Evolutionary conservation across 2,797 vertebrate genomes (phyloP).

Genomic region (Phataginus tetradactyla): DNA sequence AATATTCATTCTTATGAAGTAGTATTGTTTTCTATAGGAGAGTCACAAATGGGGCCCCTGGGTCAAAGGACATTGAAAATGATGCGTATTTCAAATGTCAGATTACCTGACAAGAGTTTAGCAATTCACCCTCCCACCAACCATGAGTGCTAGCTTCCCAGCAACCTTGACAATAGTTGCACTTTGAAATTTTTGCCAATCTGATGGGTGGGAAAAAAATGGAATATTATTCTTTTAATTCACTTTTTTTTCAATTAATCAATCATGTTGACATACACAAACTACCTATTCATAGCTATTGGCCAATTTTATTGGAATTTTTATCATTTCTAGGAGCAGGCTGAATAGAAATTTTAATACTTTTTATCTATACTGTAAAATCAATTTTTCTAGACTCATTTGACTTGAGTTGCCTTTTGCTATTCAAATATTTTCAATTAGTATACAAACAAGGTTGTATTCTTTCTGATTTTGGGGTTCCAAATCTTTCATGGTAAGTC

Average conservation of each 20-base stretch:
- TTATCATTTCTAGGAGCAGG: neutral
- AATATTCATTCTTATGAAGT: neutral
- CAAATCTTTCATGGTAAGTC: neutral
- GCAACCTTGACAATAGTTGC: neutral
- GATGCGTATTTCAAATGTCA: neutral
- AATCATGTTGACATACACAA: neutral
- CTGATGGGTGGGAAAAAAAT: neutral
- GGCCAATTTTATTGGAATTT: neutral
- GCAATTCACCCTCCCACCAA: neutral
- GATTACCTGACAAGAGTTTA: neutral
- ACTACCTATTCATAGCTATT: neutral
- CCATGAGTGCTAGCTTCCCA: neutral
- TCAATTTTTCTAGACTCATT: neutral
- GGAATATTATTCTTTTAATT: neutral
- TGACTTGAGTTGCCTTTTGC: neutral
- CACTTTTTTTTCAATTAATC: slow-evolving; percentile 4
- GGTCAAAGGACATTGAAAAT: neutral
- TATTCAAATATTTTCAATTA: neutral
- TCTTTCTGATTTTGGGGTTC: neutral
- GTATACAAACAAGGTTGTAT: neutral
- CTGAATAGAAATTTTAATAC: neutral
- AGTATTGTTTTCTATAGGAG: neutral
- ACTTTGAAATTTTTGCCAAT: neutral
- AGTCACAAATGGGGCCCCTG: neutral
- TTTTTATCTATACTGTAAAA: neutral